These are phyloP conservation scores for Diplodus puntazzo DNA, from an alignment of 2,797 vertebrate genomes.

Conservation along the genomic window DNA sequence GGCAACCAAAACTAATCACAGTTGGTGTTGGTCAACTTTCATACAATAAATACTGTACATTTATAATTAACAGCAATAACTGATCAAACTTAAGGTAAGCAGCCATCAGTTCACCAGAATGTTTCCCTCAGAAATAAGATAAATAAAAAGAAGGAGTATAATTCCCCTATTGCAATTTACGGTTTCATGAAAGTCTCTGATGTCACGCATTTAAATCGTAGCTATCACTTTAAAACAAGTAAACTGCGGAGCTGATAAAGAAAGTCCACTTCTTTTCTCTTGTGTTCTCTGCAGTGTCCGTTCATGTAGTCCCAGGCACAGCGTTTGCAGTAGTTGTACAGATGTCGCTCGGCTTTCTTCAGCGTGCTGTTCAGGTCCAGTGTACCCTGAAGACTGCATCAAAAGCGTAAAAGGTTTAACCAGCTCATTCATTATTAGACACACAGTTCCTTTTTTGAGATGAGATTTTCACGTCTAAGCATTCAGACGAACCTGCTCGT, in stretches of 20 bases:
- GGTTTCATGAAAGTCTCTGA: conserved; percentile 19
- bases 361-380: conserved; percentile 85
- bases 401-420: conserved; percentile 3
- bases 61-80: conserved; percentile 25
- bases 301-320: conserved; percentile 80
- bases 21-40: conserved; percentile 17
- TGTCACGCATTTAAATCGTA: not conserved
- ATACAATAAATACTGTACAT: conserved; percentile 71
- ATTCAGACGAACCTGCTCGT: conserved; percentile 78
- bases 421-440: conserved; percentile 4
- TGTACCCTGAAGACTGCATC: conserved; percentile 83
- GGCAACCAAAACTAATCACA: conserved; percentile 16
- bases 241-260: conserved; percentile 84
- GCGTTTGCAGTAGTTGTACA: conserved; percentile 87
- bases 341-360: conserved; percentile 84
- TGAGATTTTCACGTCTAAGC: not conserved
- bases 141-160: conserved; percentile 11
- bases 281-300: conserved; percentile 56
- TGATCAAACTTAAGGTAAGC: conserved; percentile 33
- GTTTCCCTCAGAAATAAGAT: conserved; percentile 48
- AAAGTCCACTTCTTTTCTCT: conserved; percentile 81
- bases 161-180: conserved; percentile 20
- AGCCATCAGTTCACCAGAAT: conserved; percentile 39
- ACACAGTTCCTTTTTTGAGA: not conserved
- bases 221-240: conserved; percentile 81